Base-by-base conservation (phyloP, 2,797 vertebrate genomes). In the Gobionotothen gibberifrons region DNA sequence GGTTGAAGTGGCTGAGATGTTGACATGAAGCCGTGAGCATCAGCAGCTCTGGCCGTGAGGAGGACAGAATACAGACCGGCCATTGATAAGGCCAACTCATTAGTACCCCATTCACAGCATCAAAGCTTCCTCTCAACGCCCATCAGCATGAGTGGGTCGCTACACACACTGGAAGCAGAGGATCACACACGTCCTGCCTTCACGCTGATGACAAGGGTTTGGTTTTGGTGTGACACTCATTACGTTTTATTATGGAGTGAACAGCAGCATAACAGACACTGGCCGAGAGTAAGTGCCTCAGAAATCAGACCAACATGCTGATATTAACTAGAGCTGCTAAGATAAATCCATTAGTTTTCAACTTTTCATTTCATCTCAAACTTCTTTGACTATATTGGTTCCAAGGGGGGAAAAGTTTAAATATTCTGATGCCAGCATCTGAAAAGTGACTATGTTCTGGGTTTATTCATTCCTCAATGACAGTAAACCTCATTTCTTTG, bases 11-110 rank as follows among this genome's bases (percentile, higher is more conserved):
- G 66, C 74, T 64, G 76, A 83, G 78, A 85, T 86, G 85, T 91
- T 90, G 85, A 87, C 87, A 87, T 83, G 89, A 64, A 76, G 32
- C 32, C 32, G 7, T 36, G 32, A 36, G 57, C 85, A 78, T 90
- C 84, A 86, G 62, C 81, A 74, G 80, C 76, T 59, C 75, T 74
- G 71, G 78, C 85, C 86, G 87, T 89, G 88, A 89, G 82, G 71
- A 87, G 78, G 70, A 69, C 92, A 78, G 84, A 88, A 83, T 43
- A 92, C 90, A 93, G 85, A 80, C 83, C 12, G 22, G 77, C 83
- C 87, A 90, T 93, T 91, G 89, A 92, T 91, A 74, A 87, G 85
- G 73, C 84, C 75, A 69, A 85, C 89, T 92, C 91, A 91, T 93
- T 92, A 91, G 89, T 90, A 92, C 82, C 75, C 91, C 74, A 78